A percentile compares a stretch with the other conserved stretches of the same genome.
phyloP scores from a whole-genome alignment of 1,140 invertebrate species.

The Anastrepha ludens region DNA sequence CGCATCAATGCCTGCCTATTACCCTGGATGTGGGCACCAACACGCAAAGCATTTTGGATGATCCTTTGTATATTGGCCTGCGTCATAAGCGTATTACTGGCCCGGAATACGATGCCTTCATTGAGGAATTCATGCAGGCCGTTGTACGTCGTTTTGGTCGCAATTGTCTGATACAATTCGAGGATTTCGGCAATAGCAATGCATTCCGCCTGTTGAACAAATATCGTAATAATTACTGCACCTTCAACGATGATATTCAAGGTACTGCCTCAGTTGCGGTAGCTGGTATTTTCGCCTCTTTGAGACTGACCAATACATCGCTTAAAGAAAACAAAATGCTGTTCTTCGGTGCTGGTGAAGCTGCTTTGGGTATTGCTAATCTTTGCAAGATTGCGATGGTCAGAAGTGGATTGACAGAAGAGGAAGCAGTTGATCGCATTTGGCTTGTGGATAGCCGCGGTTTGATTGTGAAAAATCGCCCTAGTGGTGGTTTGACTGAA shows the following conservation, averaged over 20 bases:
- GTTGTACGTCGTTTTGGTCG: constrained; percentile 88
- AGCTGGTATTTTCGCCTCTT: constrained; percentile 90
- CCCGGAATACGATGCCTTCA: constrained; percentile 90
- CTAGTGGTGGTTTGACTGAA: constrained; percentile 82
- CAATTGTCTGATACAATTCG: constrained; percentile 91
- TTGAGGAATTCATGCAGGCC: constrained; percentile 98
- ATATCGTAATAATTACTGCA: constrained; percentile 90
- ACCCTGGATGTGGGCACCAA: constrained; percentile 95
- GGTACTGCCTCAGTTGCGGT: constrained; percentile 93
- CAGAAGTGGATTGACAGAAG: constrained; percentile 83
- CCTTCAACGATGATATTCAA: constrained; percentile 98
- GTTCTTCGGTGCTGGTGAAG: constrained; percentile 95
- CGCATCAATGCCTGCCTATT: constrained; percentile 90
- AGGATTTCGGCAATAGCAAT: constrained; percentile 95
- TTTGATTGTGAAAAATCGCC: constrained; percentile 85
- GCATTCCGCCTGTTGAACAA: constrained; percentile 90
- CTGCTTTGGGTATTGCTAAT: constrained; percentile 90
- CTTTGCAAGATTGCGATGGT: constrained; percentile 92
- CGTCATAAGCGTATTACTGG: constrained; percentile 88
- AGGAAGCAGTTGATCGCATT: constrained; percentile 83
- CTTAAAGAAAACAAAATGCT: constrained; percentile 89
- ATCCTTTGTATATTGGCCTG: constrained; percentile 95
- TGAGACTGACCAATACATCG: constrained; percentile 84
- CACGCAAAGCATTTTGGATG: constrained; percentile 87
- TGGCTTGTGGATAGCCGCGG: constrained; percentile 83